A percentile compares a stretch with the other conserved stretches of the same genome.
phyloP scores from a whole-genome alignment of 2,888 invertebrate genomes.

The Tridacna crocea region DNA sequence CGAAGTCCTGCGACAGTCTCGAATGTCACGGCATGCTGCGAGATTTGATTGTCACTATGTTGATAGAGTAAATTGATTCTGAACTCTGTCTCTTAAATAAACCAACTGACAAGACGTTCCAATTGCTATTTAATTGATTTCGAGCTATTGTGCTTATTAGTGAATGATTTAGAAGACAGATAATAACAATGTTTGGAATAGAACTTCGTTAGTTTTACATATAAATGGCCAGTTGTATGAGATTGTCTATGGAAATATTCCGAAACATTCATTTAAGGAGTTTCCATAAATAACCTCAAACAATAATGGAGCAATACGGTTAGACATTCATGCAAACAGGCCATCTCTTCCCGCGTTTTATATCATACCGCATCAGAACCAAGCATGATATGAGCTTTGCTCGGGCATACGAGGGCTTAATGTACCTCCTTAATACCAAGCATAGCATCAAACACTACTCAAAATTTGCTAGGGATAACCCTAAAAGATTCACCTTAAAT shows the following conservation, averaged over 20 bases:
- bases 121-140: conserved; percentile 29
- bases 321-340: conserved; percentile 14
- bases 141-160: conserved; percentile 16
- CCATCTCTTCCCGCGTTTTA: not conserved
- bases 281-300: conserved; percentile 4
- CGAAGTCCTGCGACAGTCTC: conserved; percentile 24
- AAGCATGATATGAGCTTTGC: no score
- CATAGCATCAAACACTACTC: no score
- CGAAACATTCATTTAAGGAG: conserved; percentile 1
- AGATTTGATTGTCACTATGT: conserved; percentile 19
- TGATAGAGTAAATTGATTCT: conserved; percentile 14
- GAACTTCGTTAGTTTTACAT: conserved; percentile 20
- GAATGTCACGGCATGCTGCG: conserved; percentile 21
- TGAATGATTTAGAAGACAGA: conserved; percentile 22
- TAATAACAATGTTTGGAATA: conserved; percentile 19
- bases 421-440: no score
- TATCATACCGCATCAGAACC: not conserved
- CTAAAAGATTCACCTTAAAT: no score
- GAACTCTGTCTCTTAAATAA: conserved; percentile 28
- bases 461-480: no score
- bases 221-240: conserved; percentile 1
- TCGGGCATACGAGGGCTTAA: no score
- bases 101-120: conserved; percentile 12
- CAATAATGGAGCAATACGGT: not conserved
- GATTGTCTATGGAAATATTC: not conserved